Evolutionary conservation across 2,888 invertebrate species (phyloP).

Genomic region (Leptopilina syphax): DNA sequence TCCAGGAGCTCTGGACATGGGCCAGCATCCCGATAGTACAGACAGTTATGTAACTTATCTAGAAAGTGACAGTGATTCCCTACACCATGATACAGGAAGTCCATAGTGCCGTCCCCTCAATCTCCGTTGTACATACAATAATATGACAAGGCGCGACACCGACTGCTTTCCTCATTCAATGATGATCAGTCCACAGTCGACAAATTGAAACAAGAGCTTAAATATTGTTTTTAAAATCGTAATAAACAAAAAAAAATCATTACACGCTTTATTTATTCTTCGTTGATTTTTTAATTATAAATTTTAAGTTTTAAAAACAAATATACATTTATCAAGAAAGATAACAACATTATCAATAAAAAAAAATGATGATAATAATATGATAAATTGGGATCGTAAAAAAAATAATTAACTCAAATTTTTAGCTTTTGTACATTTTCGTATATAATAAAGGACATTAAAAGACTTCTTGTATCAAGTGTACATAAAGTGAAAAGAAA

Average conservation of each 20-base stretch:
- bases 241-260: neutral
- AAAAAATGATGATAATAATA: neutral
- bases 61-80: slow-evolving; percentile 87
- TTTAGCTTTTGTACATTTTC: slow-evolving; percentile 35
- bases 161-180: slow-evolving; percentile 49
- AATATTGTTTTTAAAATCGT: slow-evolving; percentile 2
- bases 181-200: slow-evolving; percentile 18
- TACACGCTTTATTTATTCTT: slow-evolving; percentile 5
- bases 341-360: neutral
- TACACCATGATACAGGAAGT: slow-evolving; percentile 80
- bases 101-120: slow-evolving; percentile 76
- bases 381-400: slow-evolving; percentile 27
- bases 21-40: slow-evolving; percentile 88
- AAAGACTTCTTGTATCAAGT: slow-evolving; percentile 40
- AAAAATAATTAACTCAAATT: neutral
- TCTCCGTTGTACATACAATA: slow-evolving; percentile 63
- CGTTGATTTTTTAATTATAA: neutral
- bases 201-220: slow-evolving; percentile 31
- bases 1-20: slow-evolving; percentile 78
- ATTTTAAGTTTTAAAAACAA: neutral
- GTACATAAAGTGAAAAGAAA: slow-evolving; percentile 10
- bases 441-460: neutral
- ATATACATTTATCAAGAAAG: neutral
- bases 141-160: slow-evolving; percentile 40
- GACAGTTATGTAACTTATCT: slow-evolving; percentile 96